Evolutionary conservation across 92 coral and sea anemone species (phyloP).

Genomic region (Heliopora coerulea): DNA sequence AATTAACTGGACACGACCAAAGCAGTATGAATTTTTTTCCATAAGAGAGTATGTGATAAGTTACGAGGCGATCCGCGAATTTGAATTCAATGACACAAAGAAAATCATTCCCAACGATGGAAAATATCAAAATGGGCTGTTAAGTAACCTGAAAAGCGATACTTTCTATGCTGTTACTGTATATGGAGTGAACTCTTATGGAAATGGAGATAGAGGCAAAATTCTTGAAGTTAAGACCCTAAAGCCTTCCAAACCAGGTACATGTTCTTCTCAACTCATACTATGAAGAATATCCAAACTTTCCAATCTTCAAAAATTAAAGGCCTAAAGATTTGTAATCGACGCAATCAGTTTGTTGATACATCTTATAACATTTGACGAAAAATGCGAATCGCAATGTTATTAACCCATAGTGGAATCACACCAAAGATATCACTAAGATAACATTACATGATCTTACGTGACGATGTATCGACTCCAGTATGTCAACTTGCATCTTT

Average conservation of each 20-base stretch:
- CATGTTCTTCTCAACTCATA: too few relatives aligned
- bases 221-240: not conserved
- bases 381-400: too few relatives aligned
- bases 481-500: too few relatives aligned
- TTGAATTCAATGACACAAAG: not conserved
- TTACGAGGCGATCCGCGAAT: not conserved
- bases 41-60: not conserved
- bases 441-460: too few relatives aligned
- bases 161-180: constrained; percentile 8
- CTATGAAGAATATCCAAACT: too few relatives aligned
- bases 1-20: not conserved
- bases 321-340: too few relatives aligned
- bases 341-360: too few relatives aligned
- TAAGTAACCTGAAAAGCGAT: not conserved
- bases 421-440: too few relatives aligned
- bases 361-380: too few relatives aligned
- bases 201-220: not conserved
- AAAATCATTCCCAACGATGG: not conserved
- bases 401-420: too few relatives aligned
- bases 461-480: too few relatives aligned
- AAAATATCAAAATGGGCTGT: not conserved
- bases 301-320: too few relatives aligned
- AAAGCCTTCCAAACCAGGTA: not conserved
- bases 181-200: not conserved
- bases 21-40: not conserved